A percentile compares a stretch with the other conserved stretches of the same genome.
Conservation (phyloP, 2,888 invertebrate species). For the Folsomia manolachei region DNA sequence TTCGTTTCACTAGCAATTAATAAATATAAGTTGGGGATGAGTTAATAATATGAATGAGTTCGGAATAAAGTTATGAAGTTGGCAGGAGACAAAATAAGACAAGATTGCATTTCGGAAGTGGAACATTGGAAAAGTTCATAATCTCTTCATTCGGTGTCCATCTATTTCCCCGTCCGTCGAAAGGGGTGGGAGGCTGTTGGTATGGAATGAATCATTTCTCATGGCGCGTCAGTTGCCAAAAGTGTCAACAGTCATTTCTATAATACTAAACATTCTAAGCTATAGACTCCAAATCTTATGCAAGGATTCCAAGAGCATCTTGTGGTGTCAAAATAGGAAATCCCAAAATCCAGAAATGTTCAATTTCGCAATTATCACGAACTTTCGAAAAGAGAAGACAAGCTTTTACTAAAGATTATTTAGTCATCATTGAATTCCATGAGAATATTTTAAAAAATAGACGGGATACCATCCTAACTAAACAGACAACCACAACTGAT, state of each 20-base stretch:
- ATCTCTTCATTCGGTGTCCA: background rate
- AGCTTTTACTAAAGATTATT: too few relatives aligned
- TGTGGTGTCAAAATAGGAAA: too few relatives aligned
- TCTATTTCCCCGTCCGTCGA: background rate
- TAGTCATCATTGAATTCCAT: too few relatives aligned
- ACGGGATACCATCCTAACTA: background rate
- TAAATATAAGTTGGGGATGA: background rate
- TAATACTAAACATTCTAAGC: background rate
- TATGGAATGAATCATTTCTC: slow-evolving; percentile 30
- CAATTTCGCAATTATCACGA: background rate
- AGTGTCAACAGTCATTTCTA: slow-evolving; percentile 20
- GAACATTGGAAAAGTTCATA: background rate
- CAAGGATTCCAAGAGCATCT: too few relatives aligned
- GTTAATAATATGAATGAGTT: background rate
- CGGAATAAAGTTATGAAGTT: background rate
- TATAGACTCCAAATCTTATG: too few relatives aligned
- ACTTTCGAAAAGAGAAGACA: too few relatives aligned
- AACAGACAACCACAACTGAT: background rate
- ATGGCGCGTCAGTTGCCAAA: slow-evolving; percentile 23
- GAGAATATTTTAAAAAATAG: background rate
- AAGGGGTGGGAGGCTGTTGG: background rate
- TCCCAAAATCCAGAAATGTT: background rate
- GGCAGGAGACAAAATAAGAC: background rate
- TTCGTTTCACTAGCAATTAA: background rate
- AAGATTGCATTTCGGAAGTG: background rate